These are phyloP conservation scores for Erethizon dorsatum DNA, from an alignment of 2,797 vertebrate genomes.

Conservation along the genomic window DNA sequence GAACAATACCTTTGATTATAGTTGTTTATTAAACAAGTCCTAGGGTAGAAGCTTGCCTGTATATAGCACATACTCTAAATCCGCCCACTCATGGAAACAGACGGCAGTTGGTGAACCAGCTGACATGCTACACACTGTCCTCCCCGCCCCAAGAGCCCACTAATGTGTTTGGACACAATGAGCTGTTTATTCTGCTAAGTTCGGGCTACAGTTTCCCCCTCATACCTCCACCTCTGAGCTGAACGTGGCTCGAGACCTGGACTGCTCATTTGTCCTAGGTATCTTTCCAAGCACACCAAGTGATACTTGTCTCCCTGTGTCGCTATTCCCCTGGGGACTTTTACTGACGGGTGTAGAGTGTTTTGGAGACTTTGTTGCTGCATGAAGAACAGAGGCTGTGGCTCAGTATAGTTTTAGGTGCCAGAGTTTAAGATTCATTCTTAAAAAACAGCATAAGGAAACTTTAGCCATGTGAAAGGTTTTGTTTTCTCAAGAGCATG, in stretches of 20 bases:
- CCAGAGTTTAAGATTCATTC: background rate
- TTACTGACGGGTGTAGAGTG: background rate
- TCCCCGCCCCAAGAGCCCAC: background rate
- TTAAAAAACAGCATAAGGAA: background rate
- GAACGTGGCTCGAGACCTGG: background rate
- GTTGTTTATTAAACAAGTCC: conserved; percentile 83
- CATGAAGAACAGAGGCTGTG: background rate
- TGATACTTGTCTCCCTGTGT: too few species aligned
- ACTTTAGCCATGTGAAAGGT: background rate
- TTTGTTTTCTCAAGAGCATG: conserved; percentile 27
- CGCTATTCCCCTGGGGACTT: background rate
- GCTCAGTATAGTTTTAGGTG: background rate
- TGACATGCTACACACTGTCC: background rate
- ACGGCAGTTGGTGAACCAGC: background rate
- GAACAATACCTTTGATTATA: conserved; percentile 74
- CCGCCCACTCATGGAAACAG: conserved; percentile 32
- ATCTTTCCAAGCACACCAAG: background rate
- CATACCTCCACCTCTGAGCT: background rate
- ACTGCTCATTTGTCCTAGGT: background rate
- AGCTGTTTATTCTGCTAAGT: background rate
- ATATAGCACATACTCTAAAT: background rate
- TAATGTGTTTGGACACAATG: too few species aligned
- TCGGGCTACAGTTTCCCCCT: background rate
- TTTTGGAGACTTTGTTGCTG: background rate
- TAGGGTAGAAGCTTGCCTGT: conserved; percentile 16